Conservation (phyloP, 2,797 vertebrate genomes). For the Octomys mimax region DNA sequence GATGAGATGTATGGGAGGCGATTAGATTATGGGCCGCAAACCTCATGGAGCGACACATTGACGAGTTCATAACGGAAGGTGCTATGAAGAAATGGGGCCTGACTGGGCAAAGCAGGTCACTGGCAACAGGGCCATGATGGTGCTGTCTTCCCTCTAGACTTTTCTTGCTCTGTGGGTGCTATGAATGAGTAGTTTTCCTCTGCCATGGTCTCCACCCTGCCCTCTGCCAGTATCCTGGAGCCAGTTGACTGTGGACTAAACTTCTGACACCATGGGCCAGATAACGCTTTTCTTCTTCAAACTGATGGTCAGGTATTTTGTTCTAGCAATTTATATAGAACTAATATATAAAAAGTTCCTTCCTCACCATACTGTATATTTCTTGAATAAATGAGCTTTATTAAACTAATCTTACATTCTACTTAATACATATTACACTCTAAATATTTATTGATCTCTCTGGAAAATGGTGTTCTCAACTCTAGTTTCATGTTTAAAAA, state of each 20-base stretch:
- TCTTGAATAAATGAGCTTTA: not conserved
- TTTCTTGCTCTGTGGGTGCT: not conserved
- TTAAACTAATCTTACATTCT: not conserved
- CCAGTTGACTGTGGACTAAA: not conserved
- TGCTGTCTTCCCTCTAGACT: not conserved
- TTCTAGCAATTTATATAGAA: not conserved
- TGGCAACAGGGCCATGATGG: not conserved
- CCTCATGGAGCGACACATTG: not conserved
- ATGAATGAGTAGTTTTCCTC: not conserved
- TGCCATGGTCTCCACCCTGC: no score
- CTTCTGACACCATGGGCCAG: not conserved
- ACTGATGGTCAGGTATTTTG: not conserved
- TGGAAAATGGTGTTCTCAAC: constrained; percentile 33
- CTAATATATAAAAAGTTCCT: not conserved
- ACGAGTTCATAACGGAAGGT: not conserved
- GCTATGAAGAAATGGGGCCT: not conserved
- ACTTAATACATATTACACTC: not conserved
- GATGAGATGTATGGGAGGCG: not conserved
- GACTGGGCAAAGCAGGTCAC: not conserved
- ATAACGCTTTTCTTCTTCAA: not conserved
- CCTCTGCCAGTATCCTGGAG: not conserved
- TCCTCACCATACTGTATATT: not conserved
- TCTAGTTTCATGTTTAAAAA: constrained; percentile 43
- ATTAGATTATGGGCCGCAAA: not conserved
- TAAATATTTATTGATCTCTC: not conserved